Percentiles rank a stretch among this genome's conserved stretches.
Evolutionary conservation across 2,113 vertebrate genomes (phyloP).

Genomic region (Phyllopteryx taeniolatus): DNA sequence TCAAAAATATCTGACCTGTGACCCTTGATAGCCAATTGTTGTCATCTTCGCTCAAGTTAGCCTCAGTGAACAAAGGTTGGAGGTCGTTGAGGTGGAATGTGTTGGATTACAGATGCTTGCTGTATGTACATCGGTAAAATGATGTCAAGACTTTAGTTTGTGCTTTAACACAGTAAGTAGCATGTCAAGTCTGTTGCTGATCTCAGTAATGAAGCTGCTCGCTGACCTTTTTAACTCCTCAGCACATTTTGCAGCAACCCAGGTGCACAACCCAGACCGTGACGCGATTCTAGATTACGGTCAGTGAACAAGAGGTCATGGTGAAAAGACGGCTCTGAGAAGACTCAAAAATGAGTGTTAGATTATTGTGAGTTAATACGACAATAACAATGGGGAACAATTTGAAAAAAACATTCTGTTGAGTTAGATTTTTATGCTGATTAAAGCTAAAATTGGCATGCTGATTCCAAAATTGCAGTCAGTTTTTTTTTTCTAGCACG

Average conservation of each 20-base stretch:
- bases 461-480: too few relatives aligned
- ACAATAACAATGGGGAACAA: too few relatives aligned
- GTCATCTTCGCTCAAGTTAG: slow-evolving; percentile 10
- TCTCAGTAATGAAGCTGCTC: slow-evolving; percentile 34
- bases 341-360: slow-evolving; percentile 10
- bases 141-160: not conserved
- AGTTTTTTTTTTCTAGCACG: too few relatives aligned
- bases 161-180: not conserved
- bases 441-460: too few relatives aligned
- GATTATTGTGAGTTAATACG: not conserved
- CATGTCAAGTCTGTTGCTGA: slow-evolving; percentile 2
- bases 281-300: slow-evolving; percentile 36
- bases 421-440: too few relatives aligned
- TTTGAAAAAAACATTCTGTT: too few relatives aligned
- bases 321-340: slow-evolving; percentile 7
- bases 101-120: slow-evolving; percentile 16
- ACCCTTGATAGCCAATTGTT: slow-evolving; percentile 10
- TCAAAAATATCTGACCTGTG: slow-evolving; percentile 14
- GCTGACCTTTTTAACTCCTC: slow-evolving; percentile 41
- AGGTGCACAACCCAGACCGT: slow-evolving; percentile 27
- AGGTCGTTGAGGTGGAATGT: slow-evolving; percentile 31
- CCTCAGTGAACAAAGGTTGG: slow-evolving; percentile 21
- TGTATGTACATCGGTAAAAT: not conserved
- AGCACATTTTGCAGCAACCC: slow-evolving; percentile 25
- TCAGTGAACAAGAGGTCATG: slow-evolving; percentile 27